A percentile compares a stretch with the other conserved stretches of the same genome.
phyloP scores from a whole-genome alignment of 2,888 invertebrate species.

The Nipponacmea schrenckii region DNA sequence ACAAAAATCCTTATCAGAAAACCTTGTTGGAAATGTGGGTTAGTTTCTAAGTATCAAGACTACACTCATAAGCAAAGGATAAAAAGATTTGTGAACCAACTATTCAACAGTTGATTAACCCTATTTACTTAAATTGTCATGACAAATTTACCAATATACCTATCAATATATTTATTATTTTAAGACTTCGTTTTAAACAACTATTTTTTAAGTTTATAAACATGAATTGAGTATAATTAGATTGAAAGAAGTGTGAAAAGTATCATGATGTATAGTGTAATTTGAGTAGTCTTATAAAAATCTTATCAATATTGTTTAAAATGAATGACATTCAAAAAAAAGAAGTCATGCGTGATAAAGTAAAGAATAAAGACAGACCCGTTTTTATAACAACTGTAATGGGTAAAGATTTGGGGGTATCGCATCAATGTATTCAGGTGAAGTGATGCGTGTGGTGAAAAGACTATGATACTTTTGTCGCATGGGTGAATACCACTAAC shows the following conservation, averaged over 20 bases:
- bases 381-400: neutral
- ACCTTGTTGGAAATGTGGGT: too few species aligned
- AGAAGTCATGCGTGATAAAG: neutral
- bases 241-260: neutral
- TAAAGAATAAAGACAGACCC: constrained; percentile 7
- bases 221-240: neutral
- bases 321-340: constrained; percentile 2
- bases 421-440: constrained; percentile 25
- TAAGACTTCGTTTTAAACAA: too few species aligned
- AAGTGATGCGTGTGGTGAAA: constrained; percentile 20
- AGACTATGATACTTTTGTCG: constrained; percentile 10
- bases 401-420: constrained; percentile 28
- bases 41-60: too few species aligned
- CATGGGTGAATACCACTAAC: neutral
- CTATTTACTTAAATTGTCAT: too few species aligned
- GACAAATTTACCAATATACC: too few species aligned
- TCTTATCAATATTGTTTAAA: neutral
- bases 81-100: too few species aligned
- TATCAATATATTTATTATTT: too few species aligned
- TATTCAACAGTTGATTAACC: too few species aligned
- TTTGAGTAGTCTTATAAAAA: neutral
- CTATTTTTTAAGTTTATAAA: too few species aligned
- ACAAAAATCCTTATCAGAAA: too few species aligned
- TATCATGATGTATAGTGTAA: neutral
- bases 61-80: too few species aligned